Conservation (phyloP, 2,888 invertebrate genomes). For the Tetragnatha montana region DNA sequence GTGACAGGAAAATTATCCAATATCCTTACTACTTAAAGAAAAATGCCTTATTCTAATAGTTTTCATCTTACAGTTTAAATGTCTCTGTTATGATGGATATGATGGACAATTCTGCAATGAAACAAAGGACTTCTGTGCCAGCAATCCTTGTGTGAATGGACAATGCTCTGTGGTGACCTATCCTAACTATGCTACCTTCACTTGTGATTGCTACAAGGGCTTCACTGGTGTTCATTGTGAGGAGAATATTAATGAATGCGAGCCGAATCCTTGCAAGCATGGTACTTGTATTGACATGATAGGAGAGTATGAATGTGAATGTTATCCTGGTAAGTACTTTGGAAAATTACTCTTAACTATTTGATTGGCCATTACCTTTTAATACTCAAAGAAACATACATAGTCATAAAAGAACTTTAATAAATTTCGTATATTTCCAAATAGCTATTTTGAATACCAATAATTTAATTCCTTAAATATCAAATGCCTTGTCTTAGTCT, state of each 20-base stretch:
- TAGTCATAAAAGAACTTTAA: no score
- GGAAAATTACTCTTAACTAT: not conserved
- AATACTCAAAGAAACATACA: no score
- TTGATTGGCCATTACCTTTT: no score
- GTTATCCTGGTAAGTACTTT: conserved; percentile 81
- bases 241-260: conserved; percentile 70
- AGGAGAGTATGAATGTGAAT: conserved; percentile 93
- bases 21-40: not conserved
- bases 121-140: conserved; percentile 49
- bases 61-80: conserved; percentile 51
- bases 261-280: conserved; percentile 70
- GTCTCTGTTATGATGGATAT: conserved; percentile 61
- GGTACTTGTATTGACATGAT: conserved; percentile 91
- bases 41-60: not conserved
- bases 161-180: conserved; percentile 32
- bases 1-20: no score
- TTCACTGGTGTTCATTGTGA: conserved; percentile 71
- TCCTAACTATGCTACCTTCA: conserved; percentile 26
- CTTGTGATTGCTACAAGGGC: conserved; percentile 62
- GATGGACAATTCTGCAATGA: conserved; percentile 58
- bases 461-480: no score
- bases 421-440: no score
- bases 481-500: no score
- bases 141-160: conserved; percentile 60
- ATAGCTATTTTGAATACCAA: no score